Evolutionary conservation across 1,140 invertebrate species (phyloP).

Genomic region (Aethina tumida): DNA sequence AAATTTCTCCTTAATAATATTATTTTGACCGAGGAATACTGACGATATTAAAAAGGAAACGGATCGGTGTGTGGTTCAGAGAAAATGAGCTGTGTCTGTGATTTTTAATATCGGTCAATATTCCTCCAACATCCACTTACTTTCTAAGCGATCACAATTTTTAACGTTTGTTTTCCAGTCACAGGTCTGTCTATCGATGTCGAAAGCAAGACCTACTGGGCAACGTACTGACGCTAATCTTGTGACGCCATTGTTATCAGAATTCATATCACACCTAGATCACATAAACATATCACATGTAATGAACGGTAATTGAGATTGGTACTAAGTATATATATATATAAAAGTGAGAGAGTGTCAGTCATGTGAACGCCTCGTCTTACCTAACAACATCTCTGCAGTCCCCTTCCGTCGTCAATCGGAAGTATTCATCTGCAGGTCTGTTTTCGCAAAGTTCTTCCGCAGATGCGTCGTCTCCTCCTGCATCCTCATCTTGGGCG

Average conservation of each 20-base stretch:
- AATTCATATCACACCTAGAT: slow-evolving; percentile 80
- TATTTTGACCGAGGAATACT: slow-evolving; percentile 31
- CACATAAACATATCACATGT: slow-evolving; percentile 13
- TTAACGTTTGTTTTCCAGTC: slow-evolving; percentile 94
- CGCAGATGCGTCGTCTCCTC: slow-evolving; percentile 56
- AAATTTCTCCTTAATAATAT: slow-evolving; percentile 26
- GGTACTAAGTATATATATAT: neutral
- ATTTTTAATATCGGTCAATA: slow-evolving; percentile 24
- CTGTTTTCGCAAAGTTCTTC: slow-evolving; percentile 79
- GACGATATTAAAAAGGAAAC: slow-evolving; percentile 19
- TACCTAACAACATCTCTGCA: slow-evolving; percentile 88
- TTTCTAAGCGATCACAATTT: slow-evolving; percentile 86
- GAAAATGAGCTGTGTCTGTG: neutral
- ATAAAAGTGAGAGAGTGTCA: neutral
- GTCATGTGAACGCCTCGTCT: no score
- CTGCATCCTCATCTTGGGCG: slow-evolving; percentile 53
- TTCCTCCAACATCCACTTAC: slow-evolving; percentile 58
- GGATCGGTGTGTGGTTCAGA: neutral
- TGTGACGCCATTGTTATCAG: slow-evolving; percentile 71
- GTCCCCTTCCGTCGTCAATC: slow-evolving; percentile 71
- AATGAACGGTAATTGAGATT: neutral
- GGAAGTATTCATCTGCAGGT: slow-evolving; percentile 82
- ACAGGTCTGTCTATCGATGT: slow-evolving; percentile 89
- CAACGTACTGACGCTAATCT: slow-evolving; percentile 79
- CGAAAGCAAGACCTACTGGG: slow-evolving; percentile 84